Conservation (phyloP, 2,113 vertebrate species). For the Entosphenus tridentatus region DNA sequence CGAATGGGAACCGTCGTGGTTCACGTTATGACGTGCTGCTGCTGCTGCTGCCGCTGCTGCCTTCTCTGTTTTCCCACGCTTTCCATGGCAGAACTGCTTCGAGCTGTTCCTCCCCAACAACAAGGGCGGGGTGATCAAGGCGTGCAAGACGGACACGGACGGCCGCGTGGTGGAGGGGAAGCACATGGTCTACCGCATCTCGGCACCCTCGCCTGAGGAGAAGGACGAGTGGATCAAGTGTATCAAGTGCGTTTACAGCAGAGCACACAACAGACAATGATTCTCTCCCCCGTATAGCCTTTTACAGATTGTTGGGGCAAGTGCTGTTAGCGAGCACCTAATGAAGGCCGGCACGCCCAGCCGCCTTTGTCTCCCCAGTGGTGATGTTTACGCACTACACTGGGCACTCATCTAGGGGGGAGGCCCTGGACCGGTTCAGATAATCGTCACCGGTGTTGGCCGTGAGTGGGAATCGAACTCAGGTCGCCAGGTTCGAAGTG, state of each 20-base stretch:
- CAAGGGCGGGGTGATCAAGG: conserved; percentile 93
- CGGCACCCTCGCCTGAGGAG: conserved; percentile 73
- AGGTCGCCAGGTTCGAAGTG: no score
- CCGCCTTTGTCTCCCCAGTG: not conserved
- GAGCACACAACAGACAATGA: not conserved
- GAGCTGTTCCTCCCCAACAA: conserved; percentile 85
- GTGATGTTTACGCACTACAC: not conserved
- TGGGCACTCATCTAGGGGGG: no score
- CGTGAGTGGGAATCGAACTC: no score
- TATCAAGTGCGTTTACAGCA: conserved; percentile 49
- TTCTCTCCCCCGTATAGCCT: not conserved
- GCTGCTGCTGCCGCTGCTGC: not conserved
- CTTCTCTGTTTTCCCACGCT: not conserved
- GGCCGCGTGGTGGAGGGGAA: conserved; percentile 90
- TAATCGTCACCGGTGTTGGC: no score
- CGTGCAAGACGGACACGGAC: conserved; percentile 88
- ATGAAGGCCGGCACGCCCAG: not conserved
- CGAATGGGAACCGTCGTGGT: no score
- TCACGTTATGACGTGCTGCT: no score
- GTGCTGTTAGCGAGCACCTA: not conserved
- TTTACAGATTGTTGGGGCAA: not conserved
- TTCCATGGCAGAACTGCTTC: conserved; percentile 53
- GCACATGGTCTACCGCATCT: conserved; percentile 92
- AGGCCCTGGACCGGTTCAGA: no score
- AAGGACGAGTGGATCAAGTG: conserved; percentile 99